These are phyloP conservation scores for Thysanoteuthis rhombus DNA, from an alignment of 2,888 invertebrate genomes.

Conservation along the genomic window DNA sequence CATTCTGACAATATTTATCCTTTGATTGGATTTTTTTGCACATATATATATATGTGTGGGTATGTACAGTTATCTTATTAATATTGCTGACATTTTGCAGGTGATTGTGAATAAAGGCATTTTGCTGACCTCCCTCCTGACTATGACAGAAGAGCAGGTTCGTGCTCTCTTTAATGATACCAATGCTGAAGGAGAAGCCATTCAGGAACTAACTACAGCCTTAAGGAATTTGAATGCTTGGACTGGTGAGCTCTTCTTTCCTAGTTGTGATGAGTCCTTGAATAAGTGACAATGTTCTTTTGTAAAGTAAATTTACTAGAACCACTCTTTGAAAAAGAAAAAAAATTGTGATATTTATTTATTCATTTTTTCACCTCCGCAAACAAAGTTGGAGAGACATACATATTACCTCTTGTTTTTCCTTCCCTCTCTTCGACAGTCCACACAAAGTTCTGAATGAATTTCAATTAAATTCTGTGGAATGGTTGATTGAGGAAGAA, in stretches of 20 bases:
- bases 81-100: conserved; percentile 66
- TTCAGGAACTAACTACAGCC: conserved; percentile 82
- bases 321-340: background rate
- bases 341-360: too few relatives aligned
- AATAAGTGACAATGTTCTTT: background rate
- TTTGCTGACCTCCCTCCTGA: conserved; percentile 83
- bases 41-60: too few relatives aligned
- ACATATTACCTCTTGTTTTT: too few relatives aligned
- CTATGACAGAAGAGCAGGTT: conserved; percentile 85
- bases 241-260: conserved; percentile 74
- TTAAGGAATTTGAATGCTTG: conserved; percentile 86
- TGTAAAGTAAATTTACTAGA: background rate
- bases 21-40: too few relatives aligned
- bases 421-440: too few relatives aligned
- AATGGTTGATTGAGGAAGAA: too few relatives aligned
- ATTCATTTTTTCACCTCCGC: too few relatives aligned
- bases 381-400: too few relatives aligned
- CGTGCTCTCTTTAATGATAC: conserved; percentile 77
- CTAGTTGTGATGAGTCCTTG: background rate
- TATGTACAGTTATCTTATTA: too few relatives aligned
- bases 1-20: too few relatives aligned
- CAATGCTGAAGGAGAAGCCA: conserved; percentile 82
- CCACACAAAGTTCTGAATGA: too few relatives aligned
- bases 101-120: conserved; percentile 66
- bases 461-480: too few relatives aligned